Evolutionary conservation across 2,888 invertebrate species (phyloP), one percentile per base, ranked within the genome.

Genomic region (Pollenia labialis): DNA sequence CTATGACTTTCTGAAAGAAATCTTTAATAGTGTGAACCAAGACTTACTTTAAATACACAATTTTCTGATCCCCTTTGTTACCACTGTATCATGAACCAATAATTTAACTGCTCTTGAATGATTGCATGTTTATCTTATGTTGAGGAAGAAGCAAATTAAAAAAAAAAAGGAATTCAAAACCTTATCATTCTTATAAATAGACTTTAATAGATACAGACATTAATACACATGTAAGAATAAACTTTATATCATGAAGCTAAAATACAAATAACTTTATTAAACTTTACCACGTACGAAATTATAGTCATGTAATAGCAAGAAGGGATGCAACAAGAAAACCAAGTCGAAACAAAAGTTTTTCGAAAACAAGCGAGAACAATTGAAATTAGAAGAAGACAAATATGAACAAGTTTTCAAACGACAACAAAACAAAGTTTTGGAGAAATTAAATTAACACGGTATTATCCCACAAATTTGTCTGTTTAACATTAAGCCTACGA

Each of bases 391-490:
- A 62, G 12, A 40, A 23, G 7, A 44, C 48, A 58, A 18, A 60
- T 50, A 6, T 23, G 46, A 4, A 23, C 46, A 58, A 12, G 32
- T n/a, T 32, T 58, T 32, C 8, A 62, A 42, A 4, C 42, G 16
- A 42, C n/a, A 18, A 18, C 16, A 75, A 64, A 3, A 42, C 50
- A 75, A 75, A 75, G 75, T 75, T 75, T 11, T 62, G n/a, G 42
- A 42, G 32, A 52, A 62, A 75, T 75, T 48, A 60, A 62, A 75
- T 75, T 75, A 75, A 62, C 62, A 75, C 60, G 52, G 40, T 32
- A 75, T 75, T 75, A 62, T 75, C 32, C 16, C 10, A 50, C 46
- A 75, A 75, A 75, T 60, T 75, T 75, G 14, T 16, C 60, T 40
- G 46, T 62, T 62, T 75, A 50, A 74, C 32, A 74, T 60, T 74